Base-by-base conservation (phyloP, 2,888 invertebrate species). In the Omphaloscelis lunosa region DNA sequence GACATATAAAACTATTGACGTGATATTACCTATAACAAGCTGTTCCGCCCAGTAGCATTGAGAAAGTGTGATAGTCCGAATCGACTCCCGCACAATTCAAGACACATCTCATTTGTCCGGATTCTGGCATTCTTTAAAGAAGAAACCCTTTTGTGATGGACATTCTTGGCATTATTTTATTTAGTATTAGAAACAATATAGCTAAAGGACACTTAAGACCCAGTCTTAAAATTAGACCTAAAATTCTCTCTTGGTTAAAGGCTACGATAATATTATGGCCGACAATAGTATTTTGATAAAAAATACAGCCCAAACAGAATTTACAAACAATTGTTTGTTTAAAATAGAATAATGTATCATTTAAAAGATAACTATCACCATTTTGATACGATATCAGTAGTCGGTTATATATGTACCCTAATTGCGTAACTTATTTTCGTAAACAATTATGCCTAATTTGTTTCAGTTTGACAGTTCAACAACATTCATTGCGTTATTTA, bases 1-100 rank as follows among this genome's bases (percentile, higher is more conserved):
- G 62, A n/a, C 62, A 41, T 51, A 63, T 56, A 51, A 41, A 81
- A 80, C n/a, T 29, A 66, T 48, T 17, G 29, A 65, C 12, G 34
- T 66, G 34, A 23, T 45, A 27, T 12, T 63, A n/a, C n/a, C n/a
- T n/a, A 27, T 51, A 39, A 34, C 39, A 67, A 56, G n/a, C 58
- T 41, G 63, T 72, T 77, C 29, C 77, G 41, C 53, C 23, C 20
- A n/a, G 53, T 12, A 34, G 83, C 67, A 72, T 59, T 65, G 53
- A 34, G 83, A 78, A 78, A 81, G 79, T 59, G 34, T 72, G 39
- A 56, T 79, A 45, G 29, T 41, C 45, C 7, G 34, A 78, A 48
- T 83, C 29, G 45, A 63, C 53, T 59, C n/a, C 72, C 39, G 12
- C 72, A 53, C 75, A 75, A 20, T 7, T 12, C n/a, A 53, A 61